Evolutionary conservation across 2,797 vertebrate genomes (phyloP).

Genomic region (Oreochromis grahami): DNA sequence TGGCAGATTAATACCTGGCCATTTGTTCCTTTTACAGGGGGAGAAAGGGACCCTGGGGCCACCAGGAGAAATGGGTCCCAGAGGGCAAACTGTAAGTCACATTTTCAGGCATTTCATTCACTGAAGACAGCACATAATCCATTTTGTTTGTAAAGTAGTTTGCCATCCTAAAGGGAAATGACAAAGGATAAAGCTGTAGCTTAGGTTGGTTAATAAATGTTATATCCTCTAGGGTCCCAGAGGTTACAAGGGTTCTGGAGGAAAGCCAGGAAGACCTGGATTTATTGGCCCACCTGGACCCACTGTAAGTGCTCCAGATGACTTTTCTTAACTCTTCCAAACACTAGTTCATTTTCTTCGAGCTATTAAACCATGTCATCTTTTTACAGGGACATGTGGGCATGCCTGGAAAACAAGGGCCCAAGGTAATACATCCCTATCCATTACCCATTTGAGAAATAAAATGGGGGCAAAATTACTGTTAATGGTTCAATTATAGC

Average conservation of each 20-base stretch:
- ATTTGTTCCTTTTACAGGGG: constrained; percentile 67
- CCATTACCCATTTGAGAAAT: not conserved
- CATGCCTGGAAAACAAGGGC: constrained; percentile 65
- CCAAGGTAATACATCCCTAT: constrained; percentile 69
- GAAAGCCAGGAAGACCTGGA: constrained; percentile 81
- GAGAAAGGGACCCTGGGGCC: constrained; percentile 76
- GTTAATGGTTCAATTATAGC: constrained; percentile 2
- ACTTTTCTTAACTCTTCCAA: constrained; percentile 43
- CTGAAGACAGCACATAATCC: constrained; percentile 12
- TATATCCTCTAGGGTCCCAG: constrained; percentile 66
- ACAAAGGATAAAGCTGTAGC: constrained; percentile 45
- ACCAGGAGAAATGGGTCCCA: constrained; percentile 78
- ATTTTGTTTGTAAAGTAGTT: constrained; percentile 46
- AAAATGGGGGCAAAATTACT: constrained; percentile 1
- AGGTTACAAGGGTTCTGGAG: constrained; percentile 79
- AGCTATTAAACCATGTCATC: constrained; percentile 51
- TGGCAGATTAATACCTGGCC: constrained; percentile 10
- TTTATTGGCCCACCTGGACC: constrained; percentile 77
- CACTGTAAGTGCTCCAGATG: constrained; percentile 66
- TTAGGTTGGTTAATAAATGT: constrained; percentile 63
- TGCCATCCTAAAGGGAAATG: constrained; percentile 36
- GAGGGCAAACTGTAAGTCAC: constrained; percentile 76
- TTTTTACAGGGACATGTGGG: constrained; percentile 77
- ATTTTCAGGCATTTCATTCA: constrained; percentile 35
- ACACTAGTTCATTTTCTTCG: constrained; percentile 47